Evolutionary conservation across 2,888 invertebrate genomes (phyloP).

Genomic region (Synanthedon andrenaeformis): DNA sequence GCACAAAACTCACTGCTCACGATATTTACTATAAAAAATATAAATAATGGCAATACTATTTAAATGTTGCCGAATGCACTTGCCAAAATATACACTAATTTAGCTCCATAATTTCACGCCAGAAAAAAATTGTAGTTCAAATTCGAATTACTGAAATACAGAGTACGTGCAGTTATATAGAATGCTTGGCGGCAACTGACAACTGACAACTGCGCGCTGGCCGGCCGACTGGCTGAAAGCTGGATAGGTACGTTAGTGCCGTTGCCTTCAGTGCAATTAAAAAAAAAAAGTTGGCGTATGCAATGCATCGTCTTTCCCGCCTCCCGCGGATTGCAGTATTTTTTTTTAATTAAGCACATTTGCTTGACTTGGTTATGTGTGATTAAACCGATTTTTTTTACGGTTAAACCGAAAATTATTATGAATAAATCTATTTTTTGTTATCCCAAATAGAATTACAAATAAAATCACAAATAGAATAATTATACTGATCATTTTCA

Average conservation of each 20-base stretch:
- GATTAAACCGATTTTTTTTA: too few relatives aligned
- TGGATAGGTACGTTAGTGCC: neutral
- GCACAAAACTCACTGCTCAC: conserved; percentile 7
- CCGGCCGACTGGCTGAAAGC: neutral
- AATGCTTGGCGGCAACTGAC: conserved; percentile 7
- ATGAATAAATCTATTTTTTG: too few relatives aligned
- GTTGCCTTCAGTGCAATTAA: neutral
- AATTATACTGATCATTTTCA: too few relatives aligned
- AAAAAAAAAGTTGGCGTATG: neutral
- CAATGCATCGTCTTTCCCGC: neutral
- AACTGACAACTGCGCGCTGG: conserved; percentile 1
- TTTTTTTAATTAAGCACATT: too few relatives aligned
- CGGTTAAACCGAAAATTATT: too few relatives aligned
- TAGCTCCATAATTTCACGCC: conserved; percentile 9
- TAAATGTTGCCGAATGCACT: conserved; percentile 21
- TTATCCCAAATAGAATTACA: too few relatives aligned
- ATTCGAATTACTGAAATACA: neutral
- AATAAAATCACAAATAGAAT: too few relatives aligned
- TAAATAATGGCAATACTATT: conserved; percentile 18
- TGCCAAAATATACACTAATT: neutral
- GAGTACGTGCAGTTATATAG: conserved; percentile 2
- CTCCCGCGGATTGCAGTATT: too few relatives aligned
- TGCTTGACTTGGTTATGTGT: too few relatives aligned
- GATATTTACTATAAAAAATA: conserved; percentile 8
- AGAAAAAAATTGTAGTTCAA: conserved; percentile 5